Percentiles rank a stretch among this genome's conserved stretches.
Evolutionary conservation across 1,140 invertebrate genomes (phyloP).

Genomic region (Portunus trituberculatus): DNA sequence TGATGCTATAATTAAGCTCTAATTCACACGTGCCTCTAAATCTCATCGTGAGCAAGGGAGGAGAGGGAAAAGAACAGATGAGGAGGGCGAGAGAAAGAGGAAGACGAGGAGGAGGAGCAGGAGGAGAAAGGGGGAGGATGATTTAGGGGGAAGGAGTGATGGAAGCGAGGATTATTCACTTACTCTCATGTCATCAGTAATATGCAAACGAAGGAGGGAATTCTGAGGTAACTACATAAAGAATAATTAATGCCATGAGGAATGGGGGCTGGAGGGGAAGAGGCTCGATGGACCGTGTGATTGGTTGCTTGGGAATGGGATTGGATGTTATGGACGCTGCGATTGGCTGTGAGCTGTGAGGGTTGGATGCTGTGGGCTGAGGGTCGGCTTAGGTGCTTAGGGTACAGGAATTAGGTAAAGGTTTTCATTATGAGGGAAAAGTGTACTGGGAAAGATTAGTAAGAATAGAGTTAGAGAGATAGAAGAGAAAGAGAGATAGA

Average conservation of each 20-base stretch:
- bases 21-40: neutral
- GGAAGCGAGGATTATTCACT: neutral
- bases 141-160: neutral
- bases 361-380: neutral
- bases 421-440: no score
- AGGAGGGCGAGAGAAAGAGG: neutral
- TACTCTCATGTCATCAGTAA: neutral
- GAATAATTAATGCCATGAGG: constrained; percentile 12
- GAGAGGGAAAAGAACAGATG: neutral
- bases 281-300: neutral
- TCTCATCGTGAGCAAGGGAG: neutral
- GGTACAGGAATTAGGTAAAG: no score
- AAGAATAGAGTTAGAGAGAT: no score
- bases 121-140: neutral
- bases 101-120: neutral
- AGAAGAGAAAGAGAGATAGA: no score
- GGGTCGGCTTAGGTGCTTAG: no score
- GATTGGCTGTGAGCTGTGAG: neutral
- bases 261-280: neutral
- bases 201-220: constrained; percentile 24
- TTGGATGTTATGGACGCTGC: neutral
- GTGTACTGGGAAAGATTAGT: no score
- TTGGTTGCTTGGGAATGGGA: neutral
- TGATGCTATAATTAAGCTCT: constrained; percentile 2
- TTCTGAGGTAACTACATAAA: neutral